phyloP scores from a whole-genome alignment of 2,797 vertebrate genomes.

The Diglossa cyanea region DNA sequence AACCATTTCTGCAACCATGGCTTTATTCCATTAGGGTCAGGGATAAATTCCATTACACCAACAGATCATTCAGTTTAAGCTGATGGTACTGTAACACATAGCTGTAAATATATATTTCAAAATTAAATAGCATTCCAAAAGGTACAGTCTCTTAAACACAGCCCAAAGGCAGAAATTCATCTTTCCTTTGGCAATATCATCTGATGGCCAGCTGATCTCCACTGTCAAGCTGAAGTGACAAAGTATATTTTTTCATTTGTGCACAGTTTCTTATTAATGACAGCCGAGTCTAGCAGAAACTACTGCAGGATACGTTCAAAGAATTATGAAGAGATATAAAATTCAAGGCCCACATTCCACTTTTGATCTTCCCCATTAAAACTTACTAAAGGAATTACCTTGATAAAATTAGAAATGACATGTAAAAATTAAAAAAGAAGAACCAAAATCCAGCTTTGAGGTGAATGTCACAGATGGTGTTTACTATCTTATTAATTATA shows the following conservation, averaged over 20 bases:
- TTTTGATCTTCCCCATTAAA: neutral
- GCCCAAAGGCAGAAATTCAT: neutral
- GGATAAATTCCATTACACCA: neutral
- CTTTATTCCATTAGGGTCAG: neutral
- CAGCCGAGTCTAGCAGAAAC: neutral
- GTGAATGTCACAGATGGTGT: neutral
- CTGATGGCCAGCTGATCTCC: neutral
- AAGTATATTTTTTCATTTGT: neutral
- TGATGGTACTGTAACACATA: neutral
- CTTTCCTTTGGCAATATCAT: neutral
- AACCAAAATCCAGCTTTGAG: neutral
- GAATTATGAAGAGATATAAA: neutral
- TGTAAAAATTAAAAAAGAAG: rapidly evolving
- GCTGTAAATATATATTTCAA: neutral
- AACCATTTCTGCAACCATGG: neutral
- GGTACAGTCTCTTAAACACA: neutral
- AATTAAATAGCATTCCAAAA: neutral
- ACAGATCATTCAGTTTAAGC: neutral
- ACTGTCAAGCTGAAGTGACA: neutral
- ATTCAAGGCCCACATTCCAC: neutral
- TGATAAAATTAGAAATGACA: neutral
- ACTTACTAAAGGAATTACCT: neutral
- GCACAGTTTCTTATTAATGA: neutral
- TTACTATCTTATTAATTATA: neutral
- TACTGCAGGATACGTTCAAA: neutral